Evolutionary conservation across 1,140 invertebrate species (phyloP), one percentile per base, ranked within the genome.

Genomic region (Drosophila albomicans): DNA sequence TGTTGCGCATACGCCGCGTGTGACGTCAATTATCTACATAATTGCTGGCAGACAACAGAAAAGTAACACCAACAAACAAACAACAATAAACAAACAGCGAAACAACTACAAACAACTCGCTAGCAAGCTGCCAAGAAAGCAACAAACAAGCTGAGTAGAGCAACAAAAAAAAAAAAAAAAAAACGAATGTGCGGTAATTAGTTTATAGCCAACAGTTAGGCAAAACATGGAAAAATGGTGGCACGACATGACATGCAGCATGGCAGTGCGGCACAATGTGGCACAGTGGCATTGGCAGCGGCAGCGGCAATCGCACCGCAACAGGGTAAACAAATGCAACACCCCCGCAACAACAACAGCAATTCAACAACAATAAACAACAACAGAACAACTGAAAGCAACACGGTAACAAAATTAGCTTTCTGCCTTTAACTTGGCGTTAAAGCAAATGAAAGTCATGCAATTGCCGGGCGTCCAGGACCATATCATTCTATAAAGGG

Each of bases 141-240:
- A 63, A 46, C 28, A 66, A 71, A 43, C 57, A 76, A 69, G 35
- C 35, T 43, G 45, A 35, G 48, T 41, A 71, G 28, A 64, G 35
- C 35, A 38, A 38, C 6, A 11, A 38, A 38, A 32, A 5, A 32
- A 8, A 79, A 32, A 8, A 79, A 78, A 25, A 25, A 4, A 25
- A 25, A 25, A 25, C 3, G 20, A 25, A 46, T 69, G 65, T 62
- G 70, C 38, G 65, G 56, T 78, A 80, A 80, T 80, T 80, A 78
- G 75, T 78, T 80, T 80, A 80, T 63, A 56, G 78, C 49, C 61
- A 62, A 11, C 65, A 62, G 78, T 78, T 61, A 46, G 72, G 66
- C 54, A 69, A 69, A 75, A 69, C 70, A 58, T 11, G 64, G 13
- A 32, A 72, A 74, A 78, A 77, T 72, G 35, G 8, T 51, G 6